Evolutionary conservation across 2,797 vertebrate species (phyloP).

Genomic region (Hoplostethus atlanticus): DNA sequence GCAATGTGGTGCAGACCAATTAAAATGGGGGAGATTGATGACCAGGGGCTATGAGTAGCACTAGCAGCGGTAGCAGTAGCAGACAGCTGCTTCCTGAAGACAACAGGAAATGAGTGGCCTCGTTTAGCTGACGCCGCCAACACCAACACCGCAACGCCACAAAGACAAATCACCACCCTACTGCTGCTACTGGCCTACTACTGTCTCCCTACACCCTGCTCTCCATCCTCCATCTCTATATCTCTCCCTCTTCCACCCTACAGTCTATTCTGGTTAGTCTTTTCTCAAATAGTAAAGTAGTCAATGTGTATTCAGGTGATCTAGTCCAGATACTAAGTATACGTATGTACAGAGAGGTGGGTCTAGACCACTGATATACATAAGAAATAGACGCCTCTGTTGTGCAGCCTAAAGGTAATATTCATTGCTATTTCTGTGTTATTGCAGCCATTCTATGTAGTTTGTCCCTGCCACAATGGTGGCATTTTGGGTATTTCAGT

Average conservation of each 20-base stretch:
- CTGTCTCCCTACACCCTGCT: conserved; percentile 62
- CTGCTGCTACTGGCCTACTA: conserved; percentile 54
- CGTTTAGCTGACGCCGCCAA: conserved; percentile 82
- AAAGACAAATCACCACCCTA: conserved; percentile 83
- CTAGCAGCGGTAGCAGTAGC: conserved; percentile 64
- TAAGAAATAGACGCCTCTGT: neutral
- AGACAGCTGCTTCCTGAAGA: conserved; percentile 85
- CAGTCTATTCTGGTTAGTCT: conserved; percentile 60
- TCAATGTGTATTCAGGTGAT: conserved; percentile 28
- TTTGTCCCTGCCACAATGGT: neutral
- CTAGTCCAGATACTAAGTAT: conserved; percentile 10
- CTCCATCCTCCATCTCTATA: conserved; percentile 57
- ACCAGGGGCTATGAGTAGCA: conserved; percentile 73
- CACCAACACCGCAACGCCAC: conserved; percentile 70
- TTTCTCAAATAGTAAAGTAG: conserved; percentile 41
- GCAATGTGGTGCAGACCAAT: conserved; percentile 81
- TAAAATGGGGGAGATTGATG: conserved; percentile 86
- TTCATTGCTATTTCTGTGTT: neutral
- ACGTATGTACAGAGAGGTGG: conserved; percentile 23
- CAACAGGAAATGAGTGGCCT: conserved; percentile 87
- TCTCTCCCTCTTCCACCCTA: conserved; percentile 52
- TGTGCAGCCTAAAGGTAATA: conserved; percentile 13
- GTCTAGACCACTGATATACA: neutral
- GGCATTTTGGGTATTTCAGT: neutral
- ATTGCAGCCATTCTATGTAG: neutral